phyloP scores from a whole-genome alignment of 2,113 vertebrate species.

The Dicerorhinus sumatrensis region DNA sequence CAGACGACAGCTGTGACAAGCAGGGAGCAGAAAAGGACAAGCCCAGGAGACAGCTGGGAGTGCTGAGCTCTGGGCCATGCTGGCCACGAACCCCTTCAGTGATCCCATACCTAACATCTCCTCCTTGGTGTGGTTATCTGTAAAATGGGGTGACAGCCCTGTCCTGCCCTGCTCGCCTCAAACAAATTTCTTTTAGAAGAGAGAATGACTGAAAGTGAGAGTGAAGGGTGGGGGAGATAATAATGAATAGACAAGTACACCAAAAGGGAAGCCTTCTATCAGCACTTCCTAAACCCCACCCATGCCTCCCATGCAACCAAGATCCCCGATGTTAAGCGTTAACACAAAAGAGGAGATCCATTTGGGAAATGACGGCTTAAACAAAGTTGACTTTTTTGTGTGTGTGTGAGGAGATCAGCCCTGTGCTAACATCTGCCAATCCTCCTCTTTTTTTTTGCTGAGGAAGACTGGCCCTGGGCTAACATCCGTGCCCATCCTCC shows the following conservation, averaged over 20 bases:
- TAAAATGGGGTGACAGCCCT: not conserved
- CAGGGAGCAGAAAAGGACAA: not conserved
- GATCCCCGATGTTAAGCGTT: not conserved
- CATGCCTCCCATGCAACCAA: not conserved
- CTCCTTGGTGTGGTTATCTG: not conserved
- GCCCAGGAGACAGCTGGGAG: not conserved
- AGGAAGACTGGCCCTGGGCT: too few species aligned
- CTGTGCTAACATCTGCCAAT: too few species aligned
- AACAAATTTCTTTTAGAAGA: not conserved
- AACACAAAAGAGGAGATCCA: not conserved
- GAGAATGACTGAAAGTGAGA: not conserved
- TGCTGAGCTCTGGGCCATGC: not conserved
- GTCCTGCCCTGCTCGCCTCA: not conserved
- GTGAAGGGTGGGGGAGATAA: not conserved
- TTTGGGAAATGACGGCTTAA: not conserved
- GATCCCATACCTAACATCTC: not conserved
- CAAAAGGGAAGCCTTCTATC: not conserved
- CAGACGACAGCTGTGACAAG: not conserved
- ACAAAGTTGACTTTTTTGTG: not conserved
- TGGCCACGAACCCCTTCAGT: not conserved
- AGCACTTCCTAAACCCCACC: not conserved
- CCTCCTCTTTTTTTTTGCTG: too few species aligned
- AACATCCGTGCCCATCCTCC: too few species aligned
- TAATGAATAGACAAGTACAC: not conserved
- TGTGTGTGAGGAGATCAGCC: too few species aligned